Base-by-base conservation (phyloP, 2,113 vertebrate genomes). In the Pangasianodon hypophthalmus region DNA sequence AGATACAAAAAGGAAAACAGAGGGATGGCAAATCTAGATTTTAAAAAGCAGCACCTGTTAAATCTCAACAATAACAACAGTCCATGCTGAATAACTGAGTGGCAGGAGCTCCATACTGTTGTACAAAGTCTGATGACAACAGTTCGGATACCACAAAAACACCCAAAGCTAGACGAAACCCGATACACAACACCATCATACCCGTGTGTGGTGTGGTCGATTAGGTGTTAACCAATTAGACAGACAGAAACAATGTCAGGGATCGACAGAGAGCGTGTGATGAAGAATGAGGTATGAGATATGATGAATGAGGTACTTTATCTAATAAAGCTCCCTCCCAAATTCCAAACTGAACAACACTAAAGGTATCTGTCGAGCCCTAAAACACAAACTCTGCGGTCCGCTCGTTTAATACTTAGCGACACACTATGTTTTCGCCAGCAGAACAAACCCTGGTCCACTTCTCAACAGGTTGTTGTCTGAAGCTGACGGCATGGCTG, bases 401-500 rank as follows among this genome's bases (percentile, higher is more conserved):
- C 56, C 2, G 21, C 24, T 26, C n/a, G 8, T 24, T 26, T 37
- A 10, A n/a, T 26, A 4, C n/a, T 37, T 0, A 19, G 0, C 41
- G 8, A 29, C 4, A 50, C 0, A 14, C 16, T 6, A 85, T 24
- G 44, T 32, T 32, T 52, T 52, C 10, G 3, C 24, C 26, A 86
- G 29, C 10, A 79, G 19, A 86, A 54, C 11, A 73, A 86, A 54
- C 64, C n/a, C 7, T 14, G 24, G 21, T 37, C 6, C 2, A 29
- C 24, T 29, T 10, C 24, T 56, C 80, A 73, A 46, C 62, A 84
- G 62, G 64, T 56, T 62, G 46, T 26, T 88, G 48, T 24, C 75
- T 64, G 48, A 64, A 46, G 41, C n/a, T 83, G 9, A 69, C n/a
- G n/a, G 44, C 56, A 69, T 50, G 64, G 86, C 52, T 87, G 88